phyloP scores from a whole-genome alignment of 2,888 invertebrate species.

The Spatulosminthurus flaviceps region DNA sequence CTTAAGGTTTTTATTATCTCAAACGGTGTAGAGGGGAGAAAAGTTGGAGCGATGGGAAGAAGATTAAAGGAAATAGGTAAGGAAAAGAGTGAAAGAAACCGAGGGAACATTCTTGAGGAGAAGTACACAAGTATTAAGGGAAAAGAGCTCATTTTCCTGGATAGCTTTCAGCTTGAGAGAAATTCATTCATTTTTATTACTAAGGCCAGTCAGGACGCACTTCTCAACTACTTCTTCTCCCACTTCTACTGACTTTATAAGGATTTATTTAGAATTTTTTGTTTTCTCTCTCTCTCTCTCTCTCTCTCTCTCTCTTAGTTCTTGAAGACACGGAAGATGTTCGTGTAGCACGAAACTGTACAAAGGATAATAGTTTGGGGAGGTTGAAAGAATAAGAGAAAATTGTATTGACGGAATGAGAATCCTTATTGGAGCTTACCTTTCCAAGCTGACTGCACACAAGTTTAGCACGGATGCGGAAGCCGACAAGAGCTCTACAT shows the following conservation, averaged over 20 bases:
- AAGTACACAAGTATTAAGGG: not conserved
- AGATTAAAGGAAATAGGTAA: not conserved
- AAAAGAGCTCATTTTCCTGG: not conserved
- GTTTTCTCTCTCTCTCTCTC: too few species aligned
- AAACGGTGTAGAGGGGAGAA: not conserved
- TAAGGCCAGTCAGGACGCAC: constrained; percentile 17
- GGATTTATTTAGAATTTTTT: constrained; percentile 31
- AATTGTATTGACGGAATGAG: not conserved
- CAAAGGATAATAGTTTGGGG: not conserved
- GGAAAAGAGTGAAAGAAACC: too few species aligned
- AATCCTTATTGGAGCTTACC: constrained; percentile 65
- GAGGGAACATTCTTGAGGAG: not conserved
- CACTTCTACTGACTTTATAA: not conserved
- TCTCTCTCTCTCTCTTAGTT: too few species aligned
- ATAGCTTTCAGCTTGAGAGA: constrained; percentile 15
- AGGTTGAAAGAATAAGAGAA: not conserved
- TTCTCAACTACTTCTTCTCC: too few species aligned
- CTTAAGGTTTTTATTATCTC: not conserved
- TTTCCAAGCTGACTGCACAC: constrained; percentile 69
- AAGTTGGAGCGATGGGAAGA: too few species aligned
- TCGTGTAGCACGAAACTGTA: constrained; percentile 23
- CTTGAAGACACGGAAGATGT: constrained; percentile 19
- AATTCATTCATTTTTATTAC: constrained; percentile 34
- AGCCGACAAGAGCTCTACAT: constrained; percentile 68
- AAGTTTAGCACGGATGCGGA: constrained; percentile 69